A percentile compares a stretch with the other conserved stretches of the same genome.
These are phyloP conservation scores for Pangasius mekongensis DNA, from an alignment of 2,797 vertebrate species.

Conservation along the genomic window DNA sequence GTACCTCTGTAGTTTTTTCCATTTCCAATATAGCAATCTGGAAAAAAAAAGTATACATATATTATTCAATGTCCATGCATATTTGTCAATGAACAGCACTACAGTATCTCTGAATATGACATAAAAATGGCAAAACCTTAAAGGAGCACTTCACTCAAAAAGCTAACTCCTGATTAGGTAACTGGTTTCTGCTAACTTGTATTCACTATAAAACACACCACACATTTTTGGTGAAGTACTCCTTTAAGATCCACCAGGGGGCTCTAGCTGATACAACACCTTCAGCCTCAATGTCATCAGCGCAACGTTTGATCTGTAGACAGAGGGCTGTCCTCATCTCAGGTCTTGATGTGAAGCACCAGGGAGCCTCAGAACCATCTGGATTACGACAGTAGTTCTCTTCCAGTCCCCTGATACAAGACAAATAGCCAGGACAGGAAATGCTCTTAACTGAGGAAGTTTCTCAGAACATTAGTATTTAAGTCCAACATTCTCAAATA, in stretches of 20 bases:
- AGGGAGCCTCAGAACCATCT: slow-evolving; percentile 93
- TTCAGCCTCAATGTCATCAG: slow-evolving; percentile 83
- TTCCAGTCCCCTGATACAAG: slow-evolving; percentile 81
- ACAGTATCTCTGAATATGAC: neutral
- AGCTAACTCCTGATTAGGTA: neutral
- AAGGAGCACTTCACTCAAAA: neutral
- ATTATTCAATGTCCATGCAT: neutral
- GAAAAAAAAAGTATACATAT: neutral
- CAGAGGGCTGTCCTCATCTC: slow-evolving; percentile 87
- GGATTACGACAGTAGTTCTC: slow-evolving; percentile 98
- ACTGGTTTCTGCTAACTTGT: too few relatives aligned
- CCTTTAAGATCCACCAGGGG: slow-evolving; percentile 34
- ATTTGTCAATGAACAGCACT: neutral
- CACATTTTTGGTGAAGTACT: neutral
- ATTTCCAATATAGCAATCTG: slow-evolving; percentile 85
- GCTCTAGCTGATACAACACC: slow-evolving; percentile 69
- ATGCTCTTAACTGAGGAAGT: neutral
- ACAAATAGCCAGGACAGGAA: neutral
- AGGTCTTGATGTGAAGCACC: slow-evolving; percentile 89
- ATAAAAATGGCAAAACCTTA: neutral
- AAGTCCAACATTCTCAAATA: neutral
- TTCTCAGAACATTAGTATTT: neutral
- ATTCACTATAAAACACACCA: neutral
- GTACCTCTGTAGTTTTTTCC: slow-evolving; percentile 84
- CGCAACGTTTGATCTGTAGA: slow-evolving; percentile 92